Evolutionary conservation across 2,888 invertebrate species (phyloP).

Genomic region (Lepidocyrtoides sp.): DNA sequence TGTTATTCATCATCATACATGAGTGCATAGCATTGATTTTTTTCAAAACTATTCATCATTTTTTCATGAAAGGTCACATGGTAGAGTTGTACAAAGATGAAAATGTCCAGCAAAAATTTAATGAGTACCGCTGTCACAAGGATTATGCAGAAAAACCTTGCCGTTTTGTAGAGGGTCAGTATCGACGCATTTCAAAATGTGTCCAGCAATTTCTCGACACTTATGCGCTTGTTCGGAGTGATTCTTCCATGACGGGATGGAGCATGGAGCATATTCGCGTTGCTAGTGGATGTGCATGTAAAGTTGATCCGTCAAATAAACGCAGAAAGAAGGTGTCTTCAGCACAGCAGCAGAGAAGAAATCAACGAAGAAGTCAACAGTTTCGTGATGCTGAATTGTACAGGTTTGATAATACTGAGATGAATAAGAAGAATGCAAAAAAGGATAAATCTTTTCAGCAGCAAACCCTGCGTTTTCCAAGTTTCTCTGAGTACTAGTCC

Average conservation of each 20-base stretch:
- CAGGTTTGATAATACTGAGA: background rate
- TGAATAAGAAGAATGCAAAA: constrained; percentile 7
- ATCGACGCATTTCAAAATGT: constrained; percentile 81
- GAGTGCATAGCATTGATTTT: background rate
- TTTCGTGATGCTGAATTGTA: background rate
- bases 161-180: constrained; percentile 80
- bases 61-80: constrained; percentile 80
- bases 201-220: constrained; percentile 83
- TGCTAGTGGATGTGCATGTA: constrained; percentile 83
- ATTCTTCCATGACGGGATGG: constrained; percentile 76
- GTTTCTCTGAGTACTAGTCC: constrained; percentile 36
- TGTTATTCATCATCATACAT: background rate
- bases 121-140: constrained; percentile 83
- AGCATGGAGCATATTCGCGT: constrained; percentile 83
- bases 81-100: constrained; percentile 84
- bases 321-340: constrained; percentile 49
- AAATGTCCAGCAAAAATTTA: constrained; percentile 81
- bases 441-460: background rate
- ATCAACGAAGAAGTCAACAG: background rate
- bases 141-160: constrained; percentile 80
- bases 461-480: background rate
- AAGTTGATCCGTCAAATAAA: constrained; percentile 67
- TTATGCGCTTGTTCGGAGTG: constrained; percentile 82
- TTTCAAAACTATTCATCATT: background rate
- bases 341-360: background rate